Percentiles rank a stretch among this genome's conserved stretches.
Evolutionary conservation across 2,888 invertebrate genomes (phyloP).

Genomic region (Microctonus hyperodae): DNA sequence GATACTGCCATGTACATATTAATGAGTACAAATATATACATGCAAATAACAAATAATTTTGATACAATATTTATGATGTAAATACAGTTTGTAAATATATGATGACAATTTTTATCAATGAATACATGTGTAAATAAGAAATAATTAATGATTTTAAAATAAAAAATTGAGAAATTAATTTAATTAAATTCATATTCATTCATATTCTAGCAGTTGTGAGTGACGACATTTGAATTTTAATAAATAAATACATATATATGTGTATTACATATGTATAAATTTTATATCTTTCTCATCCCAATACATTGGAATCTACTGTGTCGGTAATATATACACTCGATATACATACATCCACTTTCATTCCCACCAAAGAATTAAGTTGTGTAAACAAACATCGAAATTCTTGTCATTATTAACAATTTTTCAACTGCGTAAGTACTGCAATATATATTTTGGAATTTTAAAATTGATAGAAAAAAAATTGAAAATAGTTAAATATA

Average conservation of each 20-base stretch:
- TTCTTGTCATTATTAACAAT: not conserved
- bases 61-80: not conserved
- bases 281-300: too few species aligned
- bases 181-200: too few species aligned
- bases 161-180: too few species aligned
- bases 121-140: not conserved
- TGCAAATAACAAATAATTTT: not conserved
- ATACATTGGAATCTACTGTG: too few species aligned
- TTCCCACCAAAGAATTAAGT: not conserved
- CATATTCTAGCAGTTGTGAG: too few species aligned
- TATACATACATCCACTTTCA: not conserved
- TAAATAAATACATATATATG: too few species aligned
- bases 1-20: conserved; percentile 1
- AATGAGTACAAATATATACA: not conserved
- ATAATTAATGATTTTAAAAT: too few species aligned
- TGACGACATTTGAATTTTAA: too few species aligned
- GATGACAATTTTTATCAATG: not conserved
- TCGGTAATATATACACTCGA: too few species aligned
- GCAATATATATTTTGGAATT: not conserved
- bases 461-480: not conserved
- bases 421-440: not conserved
- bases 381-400: not conserved
- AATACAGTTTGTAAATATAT: not conserved
- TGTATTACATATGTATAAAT: too few species aligned
- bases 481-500: not conserved